Evolutionary conservation across 2,888 invertebrate species (phyloP).

Genomic region (Oconnorella tubifera): DNA sequence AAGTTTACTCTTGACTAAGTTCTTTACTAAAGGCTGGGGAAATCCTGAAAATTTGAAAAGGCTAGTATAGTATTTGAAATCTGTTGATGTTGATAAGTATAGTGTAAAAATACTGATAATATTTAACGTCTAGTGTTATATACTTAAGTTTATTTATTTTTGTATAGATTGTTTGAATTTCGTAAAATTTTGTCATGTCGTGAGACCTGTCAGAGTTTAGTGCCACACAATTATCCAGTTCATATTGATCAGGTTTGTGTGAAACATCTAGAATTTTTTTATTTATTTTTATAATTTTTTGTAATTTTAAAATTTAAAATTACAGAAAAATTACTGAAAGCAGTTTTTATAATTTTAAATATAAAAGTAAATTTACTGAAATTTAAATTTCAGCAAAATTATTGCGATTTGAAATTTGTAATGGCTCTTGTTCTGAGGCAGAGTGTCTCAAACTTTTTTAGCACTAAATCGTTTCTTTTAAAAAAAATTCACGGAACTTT

Average conservation of each 20-base stretch:
- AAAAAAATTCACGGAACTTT: too few species aligned
- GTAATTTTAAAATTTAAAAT: too few species aligned
- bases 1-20: conserved; percentile 76
- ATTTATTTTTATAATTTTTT: too few species aligned
- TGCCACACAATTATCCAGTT: conserved; percentile 78
- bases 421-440: too few species aligned
- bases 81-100: conserved; percentile 6
- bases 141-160: not conserved
- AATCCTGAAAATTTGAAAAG: conserved; percentile 83
- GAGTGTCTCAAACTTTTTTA: too few species aligned
- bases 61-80: too few species aligned
- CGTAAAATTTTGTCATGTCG: conserved; percentile 80
- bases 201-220: conserved; percentile 74
- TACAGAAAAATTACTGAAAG: too few species aligned
- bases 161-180: conserved; percentile 79
- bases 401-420: too few species aligned
- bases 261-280: not conserved
- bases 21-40: conserved; percentile 96
- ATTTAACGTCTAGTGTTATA: not conserved
- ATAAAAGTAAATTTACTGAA: too few species aligned
- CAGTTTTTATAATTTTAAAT: too few species aligned
- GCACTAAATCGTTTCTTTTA: too few species aligned
- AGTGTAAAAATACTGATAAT: not conserved
- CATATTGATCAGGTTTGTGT: conserved; percentile 73
- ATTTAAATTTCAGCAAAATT: too few species aligned